Evolutionary conservation across 2,113 vertebrate genomes (phyloP), one percentile per base, ranked within the genome.

Genomic region (Mungos mungo): DNA sequence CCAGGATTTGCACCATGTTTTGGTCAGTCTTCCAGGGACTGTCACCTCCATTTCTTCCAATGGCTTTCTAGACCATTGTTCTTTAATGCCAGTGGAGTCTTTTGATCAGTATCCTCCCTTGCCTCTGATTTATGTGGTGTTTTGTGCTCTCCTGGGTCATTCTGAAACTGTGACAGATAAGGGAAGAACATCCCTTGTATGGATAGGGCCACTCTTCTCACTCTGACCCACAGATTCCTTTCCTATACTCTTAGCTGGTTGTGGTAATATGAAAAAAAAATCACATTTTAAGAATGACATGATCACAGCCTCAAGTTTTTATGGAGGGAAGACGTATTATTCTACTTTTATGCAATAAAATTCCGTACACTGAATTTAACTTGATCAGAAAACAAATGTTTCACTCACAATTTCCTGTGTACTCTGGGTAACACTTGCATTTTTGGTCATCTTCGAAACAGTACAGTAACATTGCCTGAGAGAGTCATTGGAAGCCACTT

Each of bases 251-350:
- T 5, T 29, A 14, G 14, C 29, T 50, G 3, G 23, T 77, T 5
- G 21, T 54, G 10, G 27, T n/a, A 35, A 35, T 33, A n/a, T 72
- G 47, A 96, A 86, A 77, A 66, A 94, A 60, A 23, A 5, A 77
- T 71, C 33, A 86, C 4, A 88, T 80, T 87, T 97, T 84, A 95
- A 84, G 38, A 80, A 87, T 47, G 23, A 23, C 45, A 23, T 85
- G 8, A 84, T 72, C 63, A 80, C 2, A 60, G 35, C 3, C 15
- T 93, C 54, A 92, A 41, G 18, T 77, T 77, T 84, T 57, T 89
- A 90, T 84, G 7, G 2, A 15, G 79, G 38, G 47, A 65, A 82
- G 21, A 65, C 31, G 2, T 7, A 14, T 29, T 95, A 33, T 83
- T 94, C 18, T 38, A 45, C 38, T 23, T 89, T 66, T 29, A 84